Conservation (phyloP, 2,888 invertebrate genomes). For the Agonopterix heracliana region DNA sequence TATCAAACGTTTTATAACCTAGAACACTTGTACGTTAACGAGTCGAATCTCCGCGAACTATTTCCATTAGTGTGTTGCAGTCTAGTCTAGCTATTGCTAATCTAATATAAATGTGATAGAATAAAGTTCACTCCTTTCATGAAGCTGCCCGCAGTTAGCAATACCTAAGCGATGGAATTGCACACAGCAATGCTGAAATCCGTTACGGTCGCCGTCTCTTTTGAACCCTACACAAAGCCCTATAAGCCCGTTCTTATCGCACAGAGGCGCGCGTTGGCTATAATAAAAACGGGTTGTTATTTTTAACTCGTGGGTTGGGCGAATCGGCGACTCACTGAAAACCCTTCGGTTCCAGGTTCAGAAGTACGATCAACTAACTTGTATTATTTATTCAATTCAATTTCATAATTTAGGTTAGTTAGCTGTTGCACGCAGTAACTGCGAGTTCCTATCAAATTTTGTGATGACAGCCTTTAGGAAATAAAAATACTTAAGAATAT, state of each 20-base stretch:
- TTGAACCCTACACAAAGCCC: constrained; percentile 45
- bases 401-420: too few relatives aligned
- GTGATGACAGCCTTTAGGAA: too few relatives aligned
- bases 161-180: constrained; percentile 54
- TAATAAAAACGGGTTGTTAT: constrained; percentile 74
- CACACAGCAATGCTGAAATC: constrained; percentile 56
- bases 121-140: constrained; percentile 11
- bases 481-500: too few relatives aligned
- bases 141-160: constrained; percentile 28
- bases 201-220: constrained; percentile 60
- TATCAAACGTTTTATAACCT: too few relatives aligned
- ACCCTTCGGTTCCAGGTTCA: constrained; percentile 60
- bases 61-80: too few relatives aligned
- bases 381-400: too few relatives aligned
- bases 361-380: constrained; percentile 29
- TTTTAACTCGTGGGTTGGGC: constrained; percentile 69
- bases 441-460: too few relatives aligned
- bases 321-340: constrained; percentile 57
- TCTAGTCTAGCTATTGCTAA: too few relatives aligned
- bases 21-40: too few relatives aligned
- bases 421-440: too few relatives aligned
- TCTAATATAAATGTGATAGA: too few relatives aligned
- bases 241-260: constrained; percentile 60
- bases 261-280: constrained; percentile 51
- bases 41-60: too few relatives aligned